A percentile compares a stretch with the other conserved stretches of the same genome.
Evolutionary conservation across 64 coral and sea anemone genomes (phyloP).

Genomic region (Pocillopora verrucosa): DNA sequence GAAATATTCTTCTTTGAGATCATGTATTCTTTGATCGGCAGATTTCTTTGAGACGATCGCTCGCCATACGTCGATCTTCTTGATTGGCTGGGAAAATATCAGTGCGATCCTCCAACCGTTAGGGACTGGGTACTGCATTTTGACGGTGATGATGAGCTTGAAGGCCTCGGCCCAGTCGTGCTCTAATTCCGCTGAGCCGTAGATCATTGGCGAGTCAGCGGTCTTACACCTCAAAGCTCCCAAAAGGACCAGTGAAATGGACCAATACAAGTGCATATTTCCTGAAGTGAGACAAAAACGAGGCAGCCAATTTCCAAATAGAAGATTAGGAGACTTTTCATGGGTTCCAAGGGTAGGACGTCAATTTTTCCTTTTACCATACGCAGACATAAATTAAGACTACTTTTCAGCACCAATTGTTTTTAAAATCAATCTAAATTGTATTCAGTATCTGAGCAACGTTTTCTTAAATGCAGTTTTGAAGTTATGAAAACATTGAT

Average conservation of each 20-base stretch:
- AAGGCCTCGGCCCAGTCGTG: conserved; percentile 38
- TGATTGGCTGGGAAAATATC: conserved; percentile 14
- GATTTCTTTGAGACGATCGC: not conserved
- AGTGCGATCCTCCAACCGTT: conserved; percentile 6
- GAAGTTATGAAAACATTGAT: no score
- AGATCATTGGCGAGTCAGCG: not conserved
- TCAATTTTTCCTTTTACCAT: no score
- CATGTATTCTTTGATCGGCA: not conserved
- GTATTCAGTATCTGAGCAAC: no score
- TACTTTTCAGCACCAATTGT: no score
- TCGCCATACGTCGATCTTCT: conserved; percentile 17
- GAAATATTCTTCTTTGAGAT: conserved; percentile 1
- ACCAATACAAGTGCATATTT: conserved; percentile 6
- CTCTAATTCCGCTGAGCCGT: not conserved
- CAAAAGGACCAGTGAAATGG: not conserved
- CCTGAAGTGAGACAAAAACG: not conserved
- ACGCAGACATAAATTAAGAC: no score
- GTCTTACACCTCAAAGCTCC: not conserved
- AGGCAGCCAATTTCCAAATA: not conserved
- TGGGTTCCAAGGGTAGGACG: no score
- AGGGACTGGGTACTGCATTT: conserved; percentile 3
- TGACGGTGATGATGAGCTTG: conserved; percentile 4
- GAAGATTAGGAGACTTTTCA: no score
- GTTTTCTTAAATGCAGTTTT: no score
- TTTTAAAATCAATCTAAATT: no score